These are phyloP conservation scores for Turnix velox DNA, from an alignment of 2,113 vertebrate genomes.

Conservation along the genomic window DNA sequence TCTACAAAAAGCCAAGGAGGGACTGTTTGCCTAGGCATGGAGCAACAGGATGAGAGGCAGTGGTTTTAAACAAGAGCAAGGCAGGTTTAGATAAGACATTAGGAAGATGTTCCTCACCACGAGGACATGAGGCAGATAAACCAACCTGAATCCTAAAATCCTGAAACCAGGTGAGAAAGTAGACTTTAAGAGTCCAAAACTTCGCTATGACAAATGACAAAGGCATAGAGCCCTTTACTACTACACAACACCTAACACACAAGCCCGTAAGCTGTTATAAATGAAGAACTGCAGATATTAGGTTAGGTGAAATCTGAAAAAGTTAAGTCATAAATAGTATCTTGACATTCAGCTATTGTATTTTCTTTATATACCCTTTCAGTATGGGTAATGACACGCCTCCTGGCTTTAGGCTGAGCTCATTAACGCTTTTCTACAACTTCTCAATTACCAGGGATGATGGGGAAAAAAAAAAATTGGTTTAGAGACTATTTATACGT, in stretches of 20 bases:
- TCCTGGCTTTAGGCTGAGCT: background rate
- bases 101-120: too few species aligned
- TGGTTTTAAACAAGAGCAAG: too few species aligned
- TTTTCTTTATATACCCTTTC: background rate
- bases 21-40: too few species aligned
- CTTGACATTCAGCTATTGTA: background rate
- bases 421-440: background rate
- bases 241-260: background rate
- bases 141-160: background rate
- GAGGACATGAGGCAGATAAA: too few species aligned
- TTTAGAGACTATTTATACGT: background rate
- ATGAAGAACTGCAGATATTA: background rate
- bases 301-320: background rate
- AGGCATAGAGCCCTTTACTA: background rate
- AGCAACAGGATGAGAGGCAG: too few species aligned
- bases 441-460: background rate
- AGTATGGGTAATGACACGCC: background rate
- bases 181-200: background rate
- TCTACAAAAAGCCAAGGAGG: too few species aligned
- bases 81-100: too few species aligned
- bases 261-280: background rate
- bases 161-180: background rate
- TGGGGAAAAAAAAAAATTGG: background rate
- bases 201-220: background rate
- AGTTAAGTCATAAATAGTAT: background rate